Evolutionary conservation across 1,140 invertebrate genomes (phyloP), one percentile per base, ranked within the genome.

Genomic region (Diorhabda elongata): DNA sequence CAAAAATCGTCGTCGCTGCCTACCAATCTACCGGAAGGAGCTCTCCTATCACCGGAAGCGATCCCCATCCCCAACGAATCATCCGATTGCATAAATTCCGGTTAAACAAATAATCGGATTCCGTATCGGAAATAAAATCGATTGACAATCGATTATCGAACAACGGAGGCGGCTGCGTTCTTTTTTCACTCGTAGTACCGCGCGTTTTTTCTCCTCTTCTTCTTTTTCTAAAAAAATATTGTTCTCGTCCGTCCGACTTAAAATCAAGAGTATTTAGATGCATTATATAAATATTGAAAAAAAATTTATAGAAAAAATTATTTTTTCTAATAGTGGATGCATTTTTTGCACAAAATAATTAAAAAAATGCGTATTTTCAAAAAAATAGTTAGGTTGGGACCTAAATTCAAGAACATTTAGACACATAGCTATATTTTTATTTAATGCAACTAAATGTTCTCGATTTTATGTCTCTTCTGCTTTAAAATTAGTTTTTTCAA

Each of bases 1-100:
- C 77, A 81, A 78, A 81, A 81, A 71, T 81, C 80, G 72, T 81
- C 80, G 43, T 73, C 74, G 57, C 75, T 75, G 62, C 62, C 71
- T 26, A 72, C 71, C 59, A 70, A 72, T 57, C 67, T 70, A 5
- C 65, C 71, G 6, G 77, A 74, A 4, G 77, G 71, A 2, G 73
- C 74, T n/a, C 71, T 69, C 60, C 71, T 71, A 58, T 80, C 78
- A 52, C 76, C 69, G 2, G 64, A 64, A 41, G 76, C 76, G 44
- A 81, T 59, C 42, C 79, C 78, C 45, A 81, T 67, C 3, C 71
- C 78, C 42, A 80, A 66, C n/a, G 78, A 79, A 67, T 81, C 79
- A 67, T 81, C 80, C 3, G 78, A 79, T 26, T 76, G 75, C 67
- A 78, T 75, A 60, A 81, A 69, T 64, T 81, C 80, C 3, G 78